Evolutionary conservation across 2,888 invertebrate genomes (phyloP), one percentile per base, ranked within the genome.

Genomic region (Shargacucullia verbasci): DNA sequence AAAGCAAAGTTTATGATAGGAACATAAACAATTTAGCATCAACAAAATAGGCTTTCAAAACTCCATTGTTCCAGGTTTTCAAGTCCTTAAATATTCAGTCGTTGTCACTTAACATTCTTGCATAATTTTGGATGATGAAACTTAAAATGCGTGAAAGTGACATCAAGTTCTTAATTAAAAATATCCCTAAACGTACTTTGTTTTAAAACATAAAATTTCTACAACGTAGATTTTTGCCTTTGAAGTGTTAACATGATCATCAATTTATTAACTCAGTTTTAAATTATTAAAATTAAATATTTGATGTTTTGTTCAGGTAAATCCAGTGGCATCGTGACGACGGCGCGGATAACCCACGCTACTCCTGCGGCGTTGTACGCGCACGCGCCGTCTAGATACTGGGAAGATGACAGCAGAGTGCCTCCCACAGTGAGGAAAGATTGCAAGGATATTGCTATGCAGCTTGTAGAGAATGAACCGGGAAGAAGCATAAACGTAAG

Each of bases 241-340:
- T 20, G 2, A 20, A 20, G 4, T n/a, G n/a, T 20, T 20, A 20
- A 20, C 20, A 20, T 20, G 20, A 20, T 20, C 20, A 20, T 4
- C 20, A 4, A 20, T 2, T 2, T 4, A 20, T 4, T 20, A 4
- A 20, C 4, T 20, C 20, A 20, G 20, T 20, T 20, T 20, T 20
- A 3, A 20, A 20, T 20, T 20, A 4, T 20, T 4, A 3, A n/a
- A 29, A 8, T 10, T 6, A 15, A 31, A 20, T 7, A 3, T 0
- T 13, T 31, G 29, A 35, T 6, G 2, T 1, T 10, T n/a, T 46
- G 40, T 35, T 11, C 43, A 96, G 97, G 97, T 49, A 97, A 97
- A 91, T 95, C 96, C 11, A 97, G 96, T n/a, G 97, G 97, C 0
- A 95, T 97, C 38, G 97, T 97, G 29, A 97, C 97, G 2, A 97